Evolutionary conservation across 2,888 invertebrate genomes (phyloP).

Genomic region (Gisinianus flammeolus): DNA sequence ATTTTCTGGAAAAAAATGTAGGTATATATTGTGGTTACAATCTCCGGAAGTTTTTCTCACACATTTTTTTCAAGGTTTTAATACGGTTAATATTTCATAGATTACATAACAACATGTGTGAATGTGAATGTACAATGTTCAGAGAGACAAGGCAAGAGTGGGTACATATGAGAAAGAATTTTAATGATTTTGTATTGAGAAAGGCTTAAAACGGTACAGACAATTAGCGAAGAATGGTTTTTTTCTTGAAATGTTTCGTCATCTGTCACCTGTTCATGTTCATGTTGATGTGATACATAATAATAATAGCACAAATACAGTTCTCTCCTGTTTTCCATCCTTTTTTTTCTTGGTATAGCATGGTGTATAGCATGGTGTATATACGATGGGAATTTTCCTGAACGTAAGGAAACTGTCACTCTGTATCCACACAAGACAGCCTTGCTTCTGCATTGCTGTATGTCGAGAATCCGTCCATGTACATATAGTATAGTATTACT

Average conservation of each 20-base stretch:
- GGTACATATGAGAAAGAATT: not conserved
- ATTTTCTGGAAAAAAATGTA: no score
- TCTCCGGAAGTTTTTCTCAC: no score
- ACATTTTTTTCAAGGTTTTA: no score
- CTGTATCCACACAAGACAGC: not conserved
- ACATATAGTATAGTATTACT: no score
- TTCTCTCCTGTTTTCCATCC: no score
- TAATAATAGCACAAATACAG: no score
- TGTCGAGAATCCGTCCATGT: not conserved
- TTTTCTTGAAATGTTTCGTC: slow-evolving; percentile 6
- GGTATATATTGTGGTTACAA: slow-evolving; percentile 8
- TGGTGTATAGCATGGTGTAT: not conserved
- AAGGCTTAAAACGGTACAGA: not conserved
- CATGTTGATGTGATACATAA: not conserved
- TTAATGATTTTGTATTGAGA: not conserved
- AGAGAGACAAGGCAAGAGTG: no score
- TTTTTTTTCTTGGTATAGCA: no score
- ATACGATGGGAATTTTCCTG: not conserved
- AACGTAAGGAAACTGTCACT: not conserved
- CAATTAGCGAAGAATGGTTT: not conserved
- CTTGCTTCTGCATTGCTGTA: not conserved
- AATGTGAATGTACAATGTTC: no score
- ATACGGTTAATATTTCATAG: no score
- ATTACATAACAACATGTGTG: no score
- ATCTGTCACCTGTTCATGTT: not conserved